Conservation (phyloP, 2,797 vertebrate genomes). For the Decapterus maruadsi region DNA sequence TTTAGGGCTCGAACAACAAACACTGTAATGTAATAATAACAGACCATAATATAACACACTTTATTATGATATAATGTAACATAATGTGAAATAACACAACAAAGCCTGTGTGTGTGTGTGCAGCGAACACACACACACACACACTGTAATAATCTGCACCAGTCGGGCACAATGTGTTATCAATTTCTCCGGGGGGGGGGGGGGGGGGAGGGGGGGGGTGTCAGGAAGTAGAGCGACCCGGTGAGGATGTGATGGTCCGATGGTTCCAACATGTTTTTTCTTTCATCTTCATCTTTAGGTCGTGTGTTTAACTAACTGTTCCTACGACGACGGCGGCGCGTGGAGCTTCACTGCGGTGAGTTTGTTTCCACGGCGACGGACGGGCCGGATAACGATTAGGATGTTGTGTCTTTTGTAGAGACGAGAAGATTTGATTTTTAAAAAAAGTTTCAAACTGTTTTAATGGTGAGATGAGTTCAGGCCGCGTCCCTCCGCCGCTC, state of each 20-base stretch:
- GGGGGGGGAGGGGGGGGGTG: too few relatives aligned
- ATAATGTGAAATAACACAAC: too few relatives aligned
- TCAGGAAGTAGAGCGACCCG: too few relatives aligned
- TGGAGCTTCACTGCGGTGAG: conserved; percentile 17
- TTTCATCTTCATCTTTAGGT: conserved; percentile 66
- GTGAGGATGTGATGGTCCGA: conserved; percentile 84
- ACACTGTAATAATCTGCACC: too few relatives aligned
- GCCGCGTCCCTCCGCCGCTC: background rate
- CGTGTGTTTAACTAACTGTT: conserved; percentile 22
- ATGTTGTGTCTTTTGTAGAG: conserved; percentile 4
- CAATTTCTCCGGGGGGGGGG: too few relatives aligned
- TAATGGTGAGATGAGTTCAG: background rate
- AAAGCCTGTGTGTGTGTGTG: too few relatives aligned
- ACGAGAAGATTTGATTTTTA: background rate
- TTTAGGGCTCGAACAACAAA: too few relatives aligned
- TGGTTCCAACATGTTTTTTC: conserved; percentile 71
- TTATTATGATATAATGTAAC: too few relatives aligned
- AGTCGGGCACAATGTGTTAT: conserved; percentile 74
- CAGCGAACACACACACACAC: too few relatives aligned
- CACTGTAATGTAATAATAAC: too few relatives aligned
- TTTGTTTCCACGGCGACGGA: conserved; percentile 9
- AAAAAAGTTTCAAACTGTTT: background rate
- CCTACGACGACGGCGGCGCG: background rate
- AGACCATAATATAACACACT: too few relatives aligned
- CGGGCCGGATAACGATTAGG: too few relatives aligned